phyloP scores from a whole-genome alignment of 1,140 invertebrate species.

The Tribolium madens region DNA sequence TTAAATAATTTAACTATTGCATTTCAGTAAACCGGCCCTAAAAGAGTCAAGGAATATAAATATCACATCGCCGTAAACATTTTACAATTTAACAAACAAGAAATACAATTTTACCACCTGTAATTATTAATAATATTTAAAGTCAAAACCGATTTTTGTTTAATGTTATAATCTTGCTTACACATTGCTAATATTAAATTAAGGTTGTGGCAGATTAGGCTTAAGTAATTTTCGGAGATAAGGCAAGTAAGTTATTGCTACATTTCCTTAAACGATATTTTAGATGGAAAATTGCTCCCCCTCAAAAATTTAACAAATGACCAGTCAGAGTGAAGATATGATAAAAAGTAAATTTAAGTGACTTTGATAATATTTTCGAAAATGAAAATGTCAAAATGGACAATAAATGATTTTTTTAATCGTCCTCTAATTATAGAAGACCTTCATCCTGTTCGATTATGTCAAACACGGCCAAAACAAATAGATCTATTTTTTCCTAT shows the following conservation, averaged over 20 bases:
- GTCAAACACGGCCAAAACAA: constrained; percentile 1
- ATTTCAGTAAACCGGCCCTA: too few relatives aligned
- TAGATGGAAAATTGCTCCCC: neutral
- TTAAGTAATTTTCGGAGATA: neutral
- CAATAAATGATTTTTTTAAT: neutral
- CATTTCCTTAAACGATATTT: neutral
- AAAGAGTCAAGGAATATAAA: too few relatives aligned
- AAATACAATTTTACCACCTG: too few relatives aligned
- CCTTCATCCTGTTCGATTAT: neutral
- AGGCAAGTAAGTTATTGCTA: neutral
- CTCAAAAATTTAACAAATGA: neutral
- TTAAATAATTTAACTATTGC: too few relatives aligned
- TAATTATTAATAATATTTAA: too few relatives aligned
- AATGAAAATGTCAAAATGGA: neutral
- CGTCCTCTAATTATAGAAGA: neutral
- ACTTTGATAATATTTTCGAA: neutral
- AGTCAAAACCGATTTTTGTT: too few relatives aligned
- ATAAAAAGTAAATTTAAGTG: neutral
- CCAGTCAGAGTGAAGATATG: neutral
- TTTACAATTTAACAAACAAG: too few relatives aligned
- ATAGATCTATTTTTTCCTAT: neutral
- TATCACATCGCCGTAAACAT: too few relatives aligned
- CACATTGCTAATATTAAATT: neutral
- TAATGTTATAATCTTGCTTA: neutral
- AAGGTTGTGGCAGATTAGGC: neutral